Evolutionary conservation across 1,140 invertebrate species (phyloP).

Genomic region (Dermatophagoides farinae): DNA sequence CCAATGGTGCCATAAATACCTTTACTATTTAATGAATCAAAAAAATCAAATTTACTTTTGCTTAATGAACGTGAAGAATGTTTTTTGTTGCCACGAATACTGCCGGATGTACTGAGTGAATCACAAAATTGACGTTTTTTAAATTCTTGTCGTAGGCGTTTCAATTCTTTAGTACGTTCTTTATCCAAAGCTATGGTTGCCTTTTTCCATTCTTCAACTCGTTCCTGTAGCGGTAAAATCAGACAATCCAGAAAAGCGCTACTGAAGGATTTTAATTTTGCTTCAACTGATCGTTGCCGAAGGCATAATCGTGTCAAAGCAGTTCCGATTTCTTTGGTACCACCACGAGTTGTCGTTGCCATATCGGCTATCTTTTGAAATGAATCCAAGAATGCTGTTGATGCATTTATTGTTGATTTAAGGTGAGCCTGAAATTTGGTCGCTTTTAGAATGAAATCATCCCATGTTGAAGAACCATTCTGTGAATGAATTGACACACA

Average conservation of each 20-base stretch:
- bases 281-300: slow-evolving; percentile 77
- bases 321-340: slow-evolving; percentile 85
- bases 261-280: slow-evolving; percentile 32
- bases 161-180: slow-evolving; percentile 77
- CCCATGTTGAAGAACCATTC: slow-evolving; percentile 79
- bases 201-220: slow-evolving; percentile 74
- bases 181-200: slow-evolving; percentile 56
- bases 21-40: not conserved
- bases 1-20: slow-evolving; percentile 4
- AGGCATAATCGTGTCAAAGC: slow-evolving; percentile 80
- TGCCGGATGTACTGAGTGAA: slow-evolving; percentile 40
- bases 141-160: slow-evolving; percentile 60
- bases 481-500: slow-evolving; percentile 26
- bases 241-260: slow-evolving; percentile 33
- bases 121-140: slow-evolving; percentile 32
- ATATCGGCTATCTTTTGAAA: slow-evolving; percentile 94
- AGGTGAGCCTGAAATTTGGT: slow-evolving; percentile 68
- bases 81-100: slow-evolving; percentile 62
- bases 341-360: slow-evolving; percentile 48
- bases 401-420: slow-evolving; percentile 68
- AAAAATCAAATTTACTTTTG: slow-evolving; percentile 1
- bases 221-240: slow-evolving; percentile 62
- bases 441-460: slow-evolving; percentile 77
- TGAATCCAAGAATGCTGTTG: slow-evolving; percentile 73
- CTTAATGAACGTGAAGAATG: slow-evolving; percentile 31